Conservation (phyloP, 30 jellyfish, hydroid and myxozoan species). For the Chironex yamaguchii region DNA sequence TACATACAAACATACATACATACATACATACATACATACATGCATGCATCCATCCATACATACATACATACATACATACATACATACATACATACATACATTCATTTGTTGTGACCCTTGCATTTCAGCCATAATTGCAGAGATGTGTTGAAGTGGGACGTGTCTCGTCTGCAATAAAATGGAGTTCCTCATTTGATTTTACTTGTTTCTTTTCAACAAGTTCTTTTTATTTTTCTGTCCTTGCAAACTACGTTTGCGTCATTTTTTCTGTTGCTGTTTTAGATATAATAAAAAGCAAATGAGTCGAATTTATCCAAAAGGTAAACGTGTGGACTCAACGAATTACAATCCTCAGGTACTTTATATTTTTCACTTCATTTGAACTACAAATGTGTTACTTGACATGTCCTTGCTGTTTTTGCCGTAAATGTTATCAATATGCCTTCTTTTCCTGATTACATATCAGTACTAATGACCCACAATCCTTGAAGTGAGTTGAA, state of each 20-base stretch:
- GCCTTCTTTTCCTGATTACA: background rate
- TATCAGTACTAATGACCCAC: too few relatives aligned
- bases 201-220: too few relatives aligned
- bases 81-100: too few relatives aligned
- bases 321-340: constrained; percentile 92
- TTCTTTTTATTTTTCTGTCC: too few relatives aligned
- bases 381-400: too few relatives aligned
- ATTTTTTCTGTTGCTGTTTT: background rate
- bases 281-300: constrained; percentile 88
- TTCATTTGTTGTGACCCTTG: too few relatives aligned
- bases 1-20: too few relatives aligned
- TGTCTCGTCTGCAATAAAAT: background rate
- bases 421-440: background rate
- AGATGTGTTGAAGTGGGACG: background rate
- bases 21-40: too few relatives aligned
- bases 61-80: too few relatives aligned
- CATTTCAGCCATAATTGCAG: background rate
- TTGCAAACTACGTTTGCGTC: background rate
- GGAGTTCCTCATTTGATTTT: background rate
- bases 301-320: constrained; percentile 97
- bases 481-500: too few relatives aligned
- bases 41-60: too few relatives aligned
- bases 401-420: too few relatives aligned
- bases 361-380: background rate
- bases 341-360: constrained; percentile 95